These are phyloP conservation scores for Hydrolagus colliei DNA, from an alignment of 2,797 vertebrate species.

Conservation along the genomic window DNA sequence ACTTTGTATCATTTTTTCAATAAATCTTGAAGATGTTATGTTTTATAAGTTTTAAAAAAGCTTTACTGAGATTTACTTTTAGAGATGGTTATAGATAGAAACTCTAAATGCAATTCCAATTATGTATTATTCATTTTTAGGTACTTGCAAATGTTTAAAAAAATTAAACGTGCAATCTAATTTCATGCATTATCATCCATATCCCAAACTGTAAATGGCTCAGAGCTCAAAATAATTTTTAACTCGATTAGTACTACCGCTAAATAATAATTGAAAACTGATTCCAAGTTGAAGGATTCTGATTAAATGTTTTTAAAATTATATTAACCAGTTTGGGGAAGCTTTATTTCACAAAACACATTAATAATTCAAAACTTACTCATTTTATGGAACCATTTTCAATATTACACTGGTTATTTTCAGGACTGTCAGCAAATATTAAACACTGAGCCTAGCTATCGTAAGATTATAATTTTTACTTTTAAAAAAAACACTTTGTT, in stretches of 20 bases:
- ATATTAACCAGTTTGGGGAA: neutral
- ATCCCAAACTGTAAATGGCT: neutral
- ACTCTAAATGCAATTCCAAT: neutral
- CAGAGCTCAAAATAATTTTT: neutral
- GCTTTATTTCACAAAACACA: neutral
- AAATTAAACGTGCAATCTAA: neutral
- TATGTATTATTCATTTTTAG: neutral
- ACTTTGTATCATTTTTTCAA: neutral
- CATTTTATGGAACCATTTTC: neutral
- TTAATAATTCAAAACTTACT: neutral
- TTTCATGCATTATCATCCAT: neutral
- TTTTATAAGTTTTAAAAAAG: neutral
- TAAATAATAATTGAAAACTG: neutral
- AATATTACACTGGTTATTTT: neutral
- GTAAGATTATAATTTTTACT: neutral
- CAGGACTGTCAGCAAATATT: neutral
- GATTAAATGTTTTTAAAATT: neutral
- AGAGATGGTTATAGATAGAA: neutral
- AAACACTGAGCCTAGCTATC: neutral
- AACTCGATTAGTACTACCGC: neutral
- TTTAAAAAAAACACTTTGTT: neutral
- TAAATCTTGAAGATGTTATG: neutral
- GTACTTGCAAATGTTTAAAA: neutral
- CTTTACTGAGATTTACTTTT: neutral
- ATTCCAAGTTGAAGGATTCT: neutral